A percentile compares a stretch with the other conserved stretches of the same genome.
Evolutionary conservation across 1,140 invertebrate genomes (phyloP).

Genomic region (Chlorops oryzae): DNA sequence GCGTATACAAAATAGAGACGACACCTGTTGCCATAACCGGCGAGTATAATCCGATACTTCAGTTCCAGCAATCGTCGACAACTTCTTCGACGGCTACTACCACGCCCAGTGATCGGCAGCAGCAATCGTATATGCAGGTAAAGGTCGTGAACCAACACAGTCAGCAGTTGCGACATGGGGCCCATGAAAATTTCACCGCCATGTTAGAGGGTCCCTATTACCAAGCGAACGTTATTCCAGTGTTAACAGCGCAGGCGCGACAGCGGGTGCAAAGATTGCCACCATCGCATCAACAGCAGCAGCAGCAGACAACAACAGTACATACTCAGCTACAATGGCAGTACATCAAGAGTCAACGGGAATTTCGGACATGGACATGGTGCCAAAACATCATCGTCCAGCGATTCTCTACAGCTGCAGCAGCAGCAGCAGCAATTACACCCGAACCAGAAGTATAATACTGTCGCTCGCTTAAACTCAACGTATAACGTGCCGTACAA

Average conservation of each 20-base stretch:
- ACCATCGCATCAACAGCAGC: constrained; percentile 2
- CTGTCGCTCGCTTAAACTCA: constrained; percentile 34
- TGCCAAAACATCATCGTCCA: constrained; percentile 46
- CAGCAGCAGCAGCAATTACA: constrained; percentile 6
- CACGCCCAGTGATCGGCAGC: constrained; percentile 27
- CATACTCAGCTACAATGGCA: constrained; percentile 17
- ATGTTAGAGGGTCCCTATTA: no score
- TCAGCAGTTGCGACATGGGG: neutral
- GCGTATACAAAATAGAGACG: constrained; percentile 46
- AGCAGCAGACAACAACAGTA: constrained; percentile 11
- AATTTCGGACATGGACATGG: no score
- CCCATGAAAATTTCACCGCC: neutral
- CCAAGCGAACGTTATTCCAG: no score
- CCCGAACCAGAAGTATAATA: constrained; percentile 35
- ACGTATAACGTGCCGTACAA: constrained; percentile 21
- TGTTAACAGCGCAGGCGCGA: constrained; percentile 1
- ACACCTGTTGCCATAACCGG: constrained; percentile 46
- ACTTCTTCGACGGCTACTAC: constrained; percentile 24
- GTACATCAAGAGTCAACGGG: constrained; percentile 18
- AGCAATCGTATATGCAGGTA: no score
- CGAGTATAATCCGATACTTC: constrained; percentile 44
- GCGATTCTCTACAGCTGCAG: constrained; percentile 37
- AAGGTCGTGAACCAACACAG: neutral
- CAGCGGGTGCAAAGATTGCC: neutral
- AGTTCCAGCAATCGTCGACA: constrained; percentile 35